phyloP scores from a whole-genome alignment of 2,888 invertebrate species.

The Epinotia bilunana region DNA sequence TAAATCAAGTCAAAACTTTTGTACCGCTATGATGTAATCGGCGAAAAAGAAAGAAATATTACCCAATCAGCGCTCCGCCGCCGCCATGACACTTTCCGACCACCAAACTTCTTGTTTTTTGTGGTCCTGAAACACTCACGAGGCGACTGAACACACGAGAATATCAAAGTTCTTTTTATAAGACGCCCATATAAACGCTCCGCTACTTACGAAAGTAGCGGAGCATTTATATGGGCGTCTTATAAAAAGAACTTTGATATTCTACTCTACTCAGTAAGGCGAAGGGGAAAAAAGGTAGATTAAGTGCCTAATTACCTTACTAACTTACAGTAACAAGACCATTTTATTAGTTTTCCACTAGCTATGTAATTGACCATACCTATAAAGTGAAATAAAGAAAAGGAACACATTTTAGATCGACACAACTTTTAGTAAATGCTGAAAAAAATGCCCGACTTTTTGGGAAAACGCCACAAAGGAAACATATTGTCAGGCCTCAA shows the following conservation, averaged over 20 bases:
- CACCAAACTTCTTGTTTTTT: slow-evolving; percentile 68
- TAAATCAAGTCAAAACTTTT: slow-evolving; percentile 41
- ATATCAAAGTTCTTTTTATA: too few species aligned
- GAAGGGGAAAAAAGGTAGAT: too few species aligned
- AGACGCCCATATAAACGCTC: slow-evolving; percentile 44
- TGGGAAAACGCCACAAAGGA: slow-evolving; percentile 58
- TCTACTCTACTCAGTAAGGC: too few species aligned
- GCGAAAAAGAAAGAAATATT: slow-evolving; percentile 52
- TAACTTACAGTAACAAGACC: too few species aligned
- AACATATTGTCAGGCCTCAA: slow-evolving; percentile 64
- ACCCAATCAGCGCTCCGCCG: slow-evolving; percentile 60
- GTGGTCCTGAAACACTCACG: slow-evolving; percentile 54
- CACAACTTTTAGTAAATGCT: not conserved
- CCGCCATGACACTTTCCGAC: slow-evolving; percentile 70
- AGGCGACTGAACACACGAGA: slow-evolving; percentile 58
- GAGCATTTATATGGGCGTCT: slow-evolving; percentile 44
- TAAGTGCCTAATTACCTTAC: too few species aligned
- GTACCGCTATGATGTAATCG: slow-evolving; percentile 38
- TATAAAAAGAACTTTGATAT: too few species aligned
- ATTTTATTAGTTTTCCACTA: too few species aligned
- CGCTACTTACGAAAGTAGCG: slow-evolving; percentile 61
- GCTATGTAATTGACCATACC: too few species aligned
- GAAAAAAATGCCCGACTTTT: not conserved
- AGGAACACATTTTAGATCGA: not conserved
- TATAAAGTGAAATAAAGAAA: not conserved